These are phyloP conservation scores for Bembecia ichneumoniformis DNA, from an alignment of 2,888 invertebrate genomes.

Conservation along the genomic window DNA sequence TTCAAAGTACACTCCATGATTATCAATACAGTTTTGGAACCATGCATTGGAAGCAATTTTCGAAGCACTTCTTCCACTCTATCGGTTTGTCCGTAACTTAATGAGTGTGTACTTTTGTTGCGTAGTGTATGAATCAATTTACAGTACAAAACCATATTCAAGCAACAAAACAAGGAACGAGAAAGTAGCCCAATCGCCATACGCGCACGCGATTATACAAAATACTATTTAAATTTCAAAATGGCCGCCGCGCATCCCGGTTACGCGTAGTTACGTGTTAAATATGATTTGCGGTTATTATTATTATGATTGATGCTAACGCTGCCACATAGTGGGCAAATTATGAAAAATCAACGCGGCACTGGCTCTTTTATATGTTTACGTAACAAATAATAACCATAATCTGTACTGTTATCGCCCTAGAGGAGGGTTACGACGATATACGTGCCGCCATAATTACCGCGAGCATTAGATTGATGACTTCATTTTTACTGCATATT, in stretches of 20 bases:
- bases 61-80: too few relatives aligned
- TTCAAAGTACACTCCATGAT: too few relatives aligned
- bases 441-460: neutral
- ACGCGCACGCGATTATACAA: constrained; percentile 20
- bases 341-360: neutral
- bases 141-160: constrained; percentile 14
- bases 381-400: neutral
- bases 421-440: neutral
- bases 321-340: neutral
- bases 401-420: neutral
- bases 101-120: too few relatives aligned
- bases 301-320: constrained; percentile 6
- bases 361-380: neutral
- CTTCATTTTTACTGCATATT: too few relatives aligned
- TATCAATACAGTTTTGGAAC: too few relatives aligned
- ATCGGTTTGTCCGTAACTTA: too few relatives aligned
- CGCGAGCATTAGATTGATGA: too few relatives aligned
- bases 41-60: too few relatives aligned
- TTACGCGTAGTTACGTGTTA: constrained; percentile 12
- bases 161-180: constrained; percentile 28
- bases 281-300: constrained; percentile 12
- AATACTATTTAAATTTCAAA: constrained; percentile 24
- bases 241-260: constrained; percentile 10
- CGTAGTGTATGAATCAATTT: too few relatives aligned
- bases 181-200: constrained; percentile 24